phyloP scores from a whole-genome alignment of 1,140 invertebrate species.

The Conus ventricosus region DNA sequence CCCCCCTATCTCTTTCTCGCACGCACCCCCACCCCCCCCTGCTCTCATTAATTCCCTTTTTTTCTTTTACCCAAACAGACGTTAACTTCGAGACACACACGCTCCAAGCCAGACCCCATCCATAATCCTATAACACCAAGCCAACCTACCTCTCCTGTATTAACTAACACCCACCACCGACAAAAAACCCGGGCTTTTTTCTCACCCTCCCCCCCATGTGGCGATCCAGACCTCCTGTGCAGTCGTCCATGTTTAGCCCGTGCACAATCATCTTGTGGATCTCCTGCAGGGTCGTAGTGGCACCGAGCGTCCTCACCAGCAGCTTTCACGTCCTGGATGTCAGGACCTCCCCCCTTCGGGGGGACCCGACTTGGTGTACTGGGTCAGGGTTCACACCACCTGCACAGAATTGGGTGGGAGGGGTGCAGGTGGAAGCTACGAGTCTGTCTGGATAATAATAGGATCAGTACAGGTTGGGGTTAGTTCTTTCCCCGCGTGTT shows the following conservation, averaged over 20 bases:
- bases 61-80: no score
- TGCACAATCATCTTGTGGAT: slow-evolving; percentile 53
- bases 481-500: no score
- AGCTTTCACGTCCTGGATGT: slow-evolving; percentile 26
- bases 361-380: slow-evolving; percentile 74
- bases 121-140: no score
- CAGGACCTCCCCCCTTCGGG: slow-evolving; percentile 46
- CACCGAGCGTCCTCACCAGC: slow-evolving; percentile 34
- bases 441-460: no score
- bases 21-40: background rate
- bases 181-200: slow-evolving; percentile 29
- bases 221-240: slow-evolving; percentile 33
- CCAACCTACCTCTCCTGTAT: no score
- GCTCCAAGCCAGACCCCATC: no score
- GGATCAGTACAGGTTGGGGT: no score
- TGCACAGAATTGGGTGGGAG: background rate
- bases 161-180: background rate
- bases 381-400: slow-evolving; percentile 78
- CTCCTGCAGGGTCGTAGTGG: slow-evolving; percentile 36
- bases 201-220: no score
- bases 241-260: slow-evolving; percentile 51
- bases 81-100: no score
- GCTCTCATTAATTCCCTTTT: background rate
- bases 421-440: no score
- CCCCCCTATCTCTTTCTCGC: background rate